Conservation (phyloP, 2,113 vertebrate species). For the Actenoides lindsayi region DNA sequence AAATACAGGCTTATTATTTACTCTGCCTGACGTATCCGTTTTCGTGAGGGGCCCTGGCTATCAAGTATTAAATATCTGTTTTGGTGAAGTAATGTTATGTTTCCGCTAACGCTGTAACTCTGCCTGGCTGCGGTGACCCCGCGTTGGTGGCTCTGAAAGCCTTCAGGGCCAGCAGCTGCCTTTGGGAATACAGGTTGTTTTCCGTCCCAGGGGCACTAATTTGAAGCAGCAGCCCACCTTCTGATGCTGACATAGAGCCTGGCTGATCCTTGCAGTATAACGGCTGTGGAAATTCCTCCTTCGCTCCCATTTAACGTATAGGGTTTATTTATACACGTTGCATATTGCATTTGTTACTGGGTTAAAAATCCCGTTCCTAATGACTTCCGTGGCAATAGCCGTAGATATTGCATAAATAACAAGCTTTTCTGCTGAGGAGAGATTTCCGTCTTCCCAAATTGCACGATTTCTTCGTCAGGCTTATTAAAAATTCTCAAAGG, state of each 20-base stretch:
- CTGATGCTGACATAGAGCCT: not conserved
- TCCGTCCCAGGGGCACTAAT: not conserved
- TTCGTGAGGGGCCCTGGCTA: not conserved
- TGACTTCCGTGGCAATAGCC: not conserved
- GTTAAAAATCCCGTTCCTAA: slow-evolving; percentile 33
- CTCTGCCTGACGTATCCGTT: not conserved
- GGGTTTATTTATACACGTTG: not conserved
- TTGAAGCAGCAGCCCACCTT: slow-evolving; percentile 14
- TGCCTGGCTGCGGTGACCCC: not conserved
- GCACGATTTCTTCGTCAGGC: slow-evolving; percentile 39
- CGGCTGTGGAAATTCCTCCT: not conserved
- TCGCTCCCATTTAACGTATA: not conserved
- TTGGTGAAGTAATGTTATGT: not conserved
- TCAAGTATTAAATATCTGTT: not conserved
- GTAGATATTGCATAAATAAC: slow-evolving; percentile 43
- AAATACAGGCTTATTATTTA: not conserved
- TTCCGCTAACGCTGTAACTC: not conserved
- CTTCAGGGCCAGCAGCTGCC: not conserved
- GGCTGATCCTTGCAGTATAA: not conserved
- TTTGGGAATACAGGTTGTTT: not conserved
- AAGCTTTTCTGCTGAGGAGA: not conserved
- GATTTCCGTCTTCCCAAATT: slow-evolving; percentile 46
- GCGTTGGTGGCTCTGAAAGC: not conserved
- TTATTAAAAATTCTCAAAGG: slow-evolving; percentile 52
- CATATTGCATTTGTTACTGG: slow-evolving; percentile 7